Evolutionary conservation across 1,140 invertebrate species (phyloP), one percentile per base, ranked within the genome.

Genomic region (Proctacanthus coquilletti): DNA sequence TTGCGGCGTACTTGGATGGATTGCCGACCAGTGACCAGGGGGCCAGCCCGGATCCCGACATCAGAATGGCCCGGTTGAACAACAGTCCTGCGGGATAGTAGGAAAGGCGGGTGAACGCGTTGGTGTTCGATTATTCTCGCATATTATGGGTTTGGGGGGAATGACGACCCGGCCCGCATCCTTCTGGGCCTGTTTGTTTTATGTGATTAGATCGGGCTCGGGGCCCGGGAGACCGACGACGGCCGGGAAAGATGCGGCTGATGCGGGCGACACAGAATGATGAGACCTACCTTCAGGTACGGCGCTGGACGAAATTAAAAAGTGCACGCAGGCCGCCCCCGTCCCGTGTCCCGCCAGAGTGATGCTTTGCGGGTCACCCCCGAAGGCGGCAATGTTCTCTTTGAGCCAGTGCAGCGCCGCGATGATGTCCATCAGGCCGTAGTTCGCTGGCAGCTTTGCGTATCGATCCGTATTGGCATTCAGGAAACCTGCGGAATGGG

Each of bases 341-440:
- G 87, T 87, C 1, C 91, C 92, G 49, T 96, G 91, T 1, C 94
- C 94, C 51, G 95, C 74, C 1, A 97, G 61, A 1, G 93, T 95
- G n/a, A 97, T 86, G 52, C 88, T 91, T 11, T 75, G 75, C 0
- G 85, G 74, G 65, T 97, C 89, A 1, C 91, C 92, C 13, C 87
- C 87, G 51, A 96, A 96, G 40, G 77, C 75, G 2, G 72, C 82
- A 21, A 95, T 88, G 56, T 95, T 95, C 58, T 94, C 85, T 53
- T 93, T 83, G 27, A 96, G 76, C 87, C 87, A 92, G 50, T 92
- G 86, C 21, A 92, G 62, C 0, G 86, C 86, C 1, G 88, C 88
- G 47, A 93, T 86, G 61, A 93, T 86, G 61, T 96, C 92, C 80
- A 95, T 85, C 13, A 95, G 70, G 1, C 89, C 92, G 56, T 93